A percentile compares a stretch with the other conserved stretches of the same genome.
phyloP scores from a whole-genome alignment of 2,113 vertebrate genomes.

The Potamarius usumacintae region DNA sequence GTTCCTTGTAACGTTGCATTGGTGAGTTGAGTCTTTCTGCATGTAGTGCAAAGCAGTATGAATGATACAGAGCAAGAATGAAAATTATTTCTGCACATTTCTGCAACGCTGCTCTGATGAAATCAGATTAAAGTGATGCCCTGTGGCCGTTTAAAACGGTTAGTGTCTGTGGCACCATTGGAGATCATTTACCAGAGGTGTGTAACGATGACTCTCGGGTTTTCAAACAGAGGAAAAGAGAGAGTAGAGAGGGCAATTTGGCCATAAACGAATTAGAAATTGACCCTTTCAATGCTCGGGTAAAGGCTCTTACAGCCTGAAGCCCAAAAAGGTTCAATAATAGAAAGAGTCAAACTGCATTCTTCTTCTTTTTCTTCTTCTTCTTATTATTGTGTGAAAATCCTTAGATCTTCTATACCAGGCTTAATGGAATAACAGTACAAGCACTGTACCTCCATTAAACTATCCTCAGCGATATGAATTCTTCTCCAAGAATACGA shows the following conservation, averaged over 20 bases:
- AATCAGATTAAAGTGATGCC: slow-evolving; percentile 51
- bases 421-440: background rate
- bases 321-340: slow-evolving; percentile 70
- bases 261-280: slow-evolving; percentile 55
- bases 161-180: slow-evolving; percentile 56
- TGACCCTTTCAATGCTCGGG: slow-evolving; percentile 61
- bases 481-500: background rate
- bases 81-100: slow-evolving; percentile 40
- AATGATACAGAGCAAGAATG: slow-evolving; percentile 38
- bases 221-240: slow-evolving; percentile 43
- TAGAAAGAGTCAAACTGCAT: slow-evolving; percentile 41
- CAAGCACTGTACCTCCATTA: background rate
- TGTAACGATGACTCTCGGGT: slow-evolving; percentile 65
- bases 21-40: background rate
- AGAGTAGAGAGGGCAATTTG: slow-evolving; percentile 59
- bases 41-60: background rate
- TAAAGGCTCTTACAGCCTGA: slow-evolving; percentile 63
- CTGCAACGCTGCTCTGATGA: slow-evolving; percentile 22
- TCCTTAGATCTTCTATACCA: background rate
- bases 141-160: slow-evolving; percentile 51
- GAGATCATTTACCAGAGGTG: slow-evolving; percentile 62
- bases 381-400: background rate
- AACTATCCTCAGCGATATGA: background rate
- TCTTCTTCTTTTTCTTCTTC: background rate
- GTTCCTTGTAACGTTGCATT: background rate